Evolutionary conservation across 2,113 vertebrate species (phyloP), one percentile per base, ranked within the genome.

Genomic region (Gila orcuttii): DNA sequence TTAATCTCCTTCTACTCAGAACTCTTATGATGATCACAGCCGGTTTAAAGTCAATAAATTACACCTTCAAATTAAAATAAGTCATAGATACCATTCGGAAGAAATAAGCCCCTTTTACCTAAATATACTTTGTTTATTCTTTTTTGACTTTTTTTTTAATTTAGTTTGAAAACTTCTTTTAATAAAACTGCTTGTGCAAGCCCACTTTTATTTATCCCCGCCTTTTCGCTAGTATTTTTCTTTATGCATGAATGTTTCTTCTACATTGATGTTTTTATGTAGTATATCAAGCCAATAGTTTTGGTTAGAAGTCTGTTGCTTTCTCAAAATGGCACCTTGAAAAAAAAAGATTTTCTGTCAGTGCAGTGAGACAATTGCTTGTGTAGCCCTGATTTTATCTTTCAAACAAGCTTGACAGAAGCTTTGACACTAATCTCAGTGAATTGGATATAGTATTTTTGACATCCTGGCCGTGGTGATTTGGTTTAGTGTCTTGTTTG

Each of bases 361-460:
- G 68, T n/a, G 64, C 10, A 47, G 60, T 2, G 19, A 50, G 45
- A 39, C 21, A 39, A 71, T 80, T 60, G 64, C 55, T 52, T 79
- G 52, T 78, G 45, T 60, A 23, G 71, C 15, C 6, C 28, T 57
- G 55, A 23, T 6, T 79, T 31, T 79, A 85, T 83, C 64, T 60
- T 45, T 74, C 66, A 64, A 87, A 84, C 76, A 77, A 73, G 85
- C 60, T 9, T 89, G 91, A 93, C 88, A 91, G 80, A 84, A 89
- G 23, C 86, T 68, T 85, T 93, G 92, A 94, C 90, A 86, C 89
- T 92, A 89, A 91, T 93, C 87, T 90, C 83, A 92, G 86, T 89
- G 89, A 90, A 92, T 89, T 92, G 92, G 88, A 84, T 47, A 39
- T 88, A n/a, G 6, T 64, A 33, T 83, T 83, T 90, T 71, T 81